Base-by-base conservation (phyloP, 1,140 invertebrate genomes). In the Zophobas morio region DNA sequence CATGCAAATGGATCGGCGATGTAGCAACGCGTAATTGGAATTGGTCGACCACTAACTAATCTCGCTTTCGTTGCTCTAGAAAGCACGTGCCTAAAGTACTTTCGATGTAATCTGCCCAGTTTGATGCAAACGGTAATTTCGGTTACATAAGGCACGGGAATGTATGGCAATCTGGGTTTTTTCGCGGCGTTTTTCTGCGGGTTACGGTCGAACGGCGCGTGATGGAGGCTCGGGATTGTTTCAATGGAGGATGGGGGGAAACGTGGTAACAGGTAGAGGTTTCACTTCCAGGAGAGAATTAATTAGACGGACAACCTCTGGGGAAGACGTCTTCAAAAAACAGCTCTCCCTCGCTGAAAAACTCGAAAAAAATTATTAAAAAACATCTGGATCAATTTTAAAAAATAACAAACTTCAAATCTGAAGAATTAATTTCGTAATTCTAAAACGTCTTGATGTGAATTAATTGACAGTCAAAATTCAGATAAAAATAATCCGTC, bases 91-190 rank as follows among this genome's bases (percentile, higher is more conserved):
- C 71, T 57, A 73, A 66, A 66, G 60, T 66, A 66, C 60, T 73
- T 73, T 73, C 71, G 60, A 66, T 57, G 49, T 72, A 77, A 72
- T 66, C 60, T 63, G 47, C 75, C 40, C 56, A 51, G 33, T 57
- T 66, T 46, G 60, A 66, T 66, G 72, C 72, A 74, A 76, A 70
- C 70, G 33, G 70, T 72, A 77, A 77, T 77, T 72, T 72, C 51
- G 51, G 75, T 77, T 77, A 77, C 75, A 77, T 77, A 77, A 77
- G 56, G 56, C 42, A 39, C 53, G 54, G 70, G 63, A 76, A 71
- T 46, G 32, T 56, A 46, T 35, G 57, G 66, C 75, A 77, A 77
- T 77, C 70, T 77, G 2, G 37, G 1, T 5, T 42, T 63, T 63
- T 63, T 63, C 35, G 4, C 40, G 63, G 46, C 51, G 47, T 66